These are phyloP conservation scores for Papilio xuthus DNA, from an alignment of 1,140 invertebrate genomes.

Conservation along the genomic window DNA sequence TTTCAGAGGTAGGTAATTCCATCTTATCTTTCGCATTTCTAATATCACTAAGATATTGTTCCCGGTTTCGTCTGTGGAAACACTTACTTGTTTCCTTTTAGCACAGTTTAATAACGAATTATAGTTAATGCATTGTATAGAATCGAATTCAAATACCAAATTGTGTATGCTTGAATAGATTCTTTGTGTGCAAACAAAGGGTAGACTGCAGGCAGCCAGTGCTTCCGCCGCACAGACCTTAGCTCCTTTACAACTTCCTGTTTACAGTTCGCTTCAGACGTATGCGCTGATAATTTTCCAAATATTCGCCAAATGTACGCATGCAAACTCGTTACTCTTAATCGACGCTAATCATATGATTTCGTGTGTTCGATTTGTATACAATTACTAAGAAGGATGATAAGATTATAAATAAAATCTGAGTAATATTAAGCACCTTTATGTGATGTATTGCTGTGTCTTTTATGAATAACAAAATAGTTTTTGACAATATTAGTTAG, in stretches of 20 bases:
- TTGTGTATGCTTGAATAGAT: background rate
- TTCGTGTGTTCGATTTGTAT: background rate
- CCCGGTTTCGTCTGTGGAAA: too few relatives aligned
- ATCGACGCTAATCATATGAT: background rate
- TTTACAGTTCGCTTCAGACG: background rate
- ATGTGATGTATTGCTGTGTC: too few relatives aligned
- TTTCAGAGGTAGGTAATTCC: too few relatives aligned
- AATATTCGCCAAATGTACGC: background rate
- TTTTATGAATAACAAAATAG: too few relatives aligned
- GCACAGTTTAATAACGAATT: too few relatives aligned
- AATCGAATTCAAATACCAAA: background rate
- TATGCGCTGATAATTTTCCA: background rate
- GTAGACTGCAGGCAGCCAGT: background rate
- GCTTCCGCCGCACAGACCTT: conserved; percentile 28
- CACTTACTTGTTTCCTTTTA: too few relatives aligned
- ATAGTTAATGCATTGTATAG: too few relatives aligned
- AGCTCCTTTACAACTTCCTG: conserved; percentile 33
- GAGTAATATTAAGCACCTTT: too few relatives aligned
- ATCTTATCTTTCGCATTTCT: too few relatives aligned
- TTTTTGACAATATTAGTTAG: too few relatives aligned
- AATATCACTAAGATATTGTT: too few relatives aligned
- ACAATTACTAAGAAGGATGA: background rate
- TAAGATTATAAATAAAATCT: too few relatives aligned
- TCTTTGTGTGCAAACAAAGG: conserved; percentile 31
- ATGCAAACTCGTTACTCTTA: background rate